phyloP scores from a whole-genome alignment of 2,113 vertebrate genomes.

The Chrysemys picta region DNA sequence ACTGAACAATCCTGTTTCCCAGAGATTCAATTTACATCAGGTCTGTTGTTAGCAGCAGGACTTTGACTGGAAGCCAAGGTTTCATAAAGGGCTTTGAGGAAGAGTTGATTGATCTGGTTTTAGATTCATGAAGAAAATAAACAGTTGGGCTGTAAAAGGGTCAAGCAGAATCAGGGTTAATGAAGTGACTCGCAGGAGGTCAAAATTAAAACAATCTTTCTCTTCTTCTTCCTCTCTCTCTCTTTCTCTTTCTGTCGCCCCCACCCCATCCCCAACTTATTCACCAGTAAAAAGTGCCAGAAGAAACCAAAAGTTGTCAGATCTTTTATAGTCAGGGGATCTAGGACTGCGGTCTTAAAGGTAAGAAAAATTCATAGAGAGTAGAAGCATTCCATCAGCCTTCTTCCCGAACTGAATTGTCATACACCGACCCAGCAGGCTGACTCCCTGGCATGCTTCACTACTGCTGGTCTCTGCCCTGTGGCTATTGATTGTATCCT shows the following conservation, averaged over 20 bases:
- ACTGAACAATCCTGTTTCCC: neutral
- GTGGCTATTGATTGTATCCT: neutral
- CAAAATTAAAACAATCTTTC: conserved; percentile 2
- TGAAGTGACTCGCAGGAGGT: conserved; percentile 57
- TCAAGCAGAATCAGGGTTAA: conserved; percentile 57
- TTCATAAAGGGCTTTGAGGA: conserved; percentile 53
- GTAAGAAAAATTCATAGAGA: neutral
- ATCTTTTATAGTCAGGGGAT: neutral
- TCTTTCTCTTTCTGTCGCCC: fast-evolving
- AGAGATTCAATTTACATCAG: conserved; percentile 16
- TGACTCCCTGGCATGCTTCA: neutral
- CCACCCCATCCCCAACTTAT: neutral
- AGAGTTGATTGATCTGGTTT: conserved; percentile 63
- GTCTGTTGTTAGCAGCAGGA: neutral
- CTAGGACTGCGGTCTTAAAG: neutral
- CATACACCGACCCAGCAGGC: neutral
- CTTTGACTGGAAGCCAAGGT: conserved; percentile 34
- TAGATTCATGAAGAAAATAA: conserved; percentile 74
- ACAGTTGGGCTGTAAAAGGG: conserved; percentile 61
- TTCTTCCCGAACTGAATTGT: neutral
- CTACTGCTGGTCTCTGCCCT: neutral
- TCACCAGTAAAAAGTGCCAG: fast-evolving
- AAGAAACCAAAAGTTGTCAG: neutral
- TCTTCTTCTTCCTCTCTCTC: neutral
- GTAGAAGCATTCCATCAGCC: neutral